A percentile compares a stretch with the other conserved stretches of the same genome.
Evolutionary conservation across 2,888 invertebrate species (phyloP).

Genomic region (Pristionchus entomophagus): DNA sequence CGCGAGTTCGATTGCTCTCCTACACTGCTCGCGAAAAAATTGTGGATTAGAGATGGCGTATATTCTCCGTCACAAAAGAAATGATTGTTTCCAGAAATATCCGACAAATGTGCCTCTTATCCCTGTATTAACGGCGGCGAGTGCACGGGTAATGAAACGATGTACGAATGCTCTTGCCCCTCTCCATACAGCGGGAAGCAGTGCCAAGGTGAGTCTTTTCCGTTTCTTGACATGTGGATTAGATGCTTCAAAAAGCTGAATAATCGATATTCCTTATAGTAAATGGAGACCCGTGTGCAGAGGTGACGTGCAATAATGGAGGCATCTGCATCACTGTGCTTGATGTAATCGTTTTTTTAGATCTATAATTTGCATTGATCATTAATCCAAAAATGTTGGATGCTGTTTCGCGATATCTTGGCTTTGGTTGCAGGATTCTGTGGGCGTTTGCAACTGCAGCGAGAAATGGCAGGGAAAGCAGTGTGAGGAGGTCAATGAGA

Average conservation of each 20-base stretch:
- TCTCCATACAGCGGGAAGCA: background rate
- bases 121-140: background rate
- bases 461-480: background rate
- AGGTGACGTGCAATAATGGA: background rate
- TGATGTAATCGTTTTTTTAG: background rate
- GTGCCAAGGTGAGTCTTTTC: constrained; percentile 25
- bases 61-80: too few relatives aligned
- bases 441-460: background rate
- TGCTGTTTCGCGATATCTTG: too few relatives aligned
- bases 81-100: background rate
- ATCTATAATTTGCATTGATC: too few relatives aligned
- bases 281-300: background rate
- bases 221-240: too few relatives aligned
- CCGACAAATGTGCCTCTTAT: background rate
- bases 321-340: background rate
- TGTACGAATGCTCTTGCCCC: background rate
- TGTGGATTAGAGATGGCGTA: too few relatives aligned
- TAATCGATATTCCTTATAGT: background rate
- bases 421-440: background rate
- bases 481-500: background rate
- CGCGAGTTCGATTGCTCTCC: too few relatives aligned
- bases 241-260: too few relatives aligned
- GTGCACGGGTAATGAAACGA: background rate
- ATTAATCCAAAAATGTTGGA: too few relatives aligned
- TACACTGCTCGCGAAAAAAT: too few relatives aligned